Conservation (phyloP, 2,113 vertebrate species). For the Neomonachus schauinslandi region DNA sequence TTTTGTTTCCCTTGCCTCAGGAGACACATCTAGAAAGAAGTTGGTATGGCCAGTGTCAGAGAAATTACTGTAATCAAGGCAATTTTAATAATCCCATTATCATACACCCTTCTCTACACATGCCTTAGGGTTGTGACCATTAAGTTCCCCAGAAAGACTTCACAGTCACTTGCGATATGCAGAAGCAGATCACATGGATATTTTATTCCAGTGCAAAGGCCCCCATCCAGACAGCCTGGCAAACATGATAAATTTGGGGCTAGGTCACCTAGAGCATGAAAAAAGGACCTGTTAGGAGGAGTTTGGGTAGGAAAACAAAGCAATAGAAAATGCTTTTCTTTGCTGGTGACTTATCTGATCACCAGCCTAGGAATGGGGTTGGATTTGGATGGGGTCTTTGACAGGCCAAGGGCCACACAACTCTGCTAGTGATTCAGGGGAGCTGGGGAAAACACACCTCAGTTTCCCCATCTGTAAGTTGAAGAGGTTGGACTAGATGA, state of each 20-base stretch:
- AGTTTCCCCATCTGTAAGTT: neutral
- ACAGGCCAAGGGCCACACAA: neutral
- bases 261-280: neutral
- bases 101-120: neutral
- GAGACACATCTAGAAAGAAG: neutral
- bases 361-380: neutral
- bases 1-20: neutral
- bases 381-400: neutral
- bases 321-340: neutral
- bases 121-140: neutral
- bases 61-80: neutral
- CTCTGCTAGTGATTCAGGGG: neutral
- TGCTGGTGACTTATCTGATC: neutral
- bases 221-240: neutral
- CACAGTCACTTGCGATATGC: neutral
- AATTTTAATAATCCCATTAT: neutral
- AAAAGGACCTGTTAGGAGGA: neutral
- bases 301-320: neutral
- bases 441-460: neutral
- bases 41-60: neutral
- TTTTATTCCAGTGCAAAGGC: neutral
- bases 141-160: neutral
- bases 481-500: neutral
- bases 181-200: neutral
- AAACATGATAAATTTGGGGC: neutral